Base-by-base conservation (phyloP, 2,113 vertebrate genomes). In the Rostratula benghalensis region DNA sequence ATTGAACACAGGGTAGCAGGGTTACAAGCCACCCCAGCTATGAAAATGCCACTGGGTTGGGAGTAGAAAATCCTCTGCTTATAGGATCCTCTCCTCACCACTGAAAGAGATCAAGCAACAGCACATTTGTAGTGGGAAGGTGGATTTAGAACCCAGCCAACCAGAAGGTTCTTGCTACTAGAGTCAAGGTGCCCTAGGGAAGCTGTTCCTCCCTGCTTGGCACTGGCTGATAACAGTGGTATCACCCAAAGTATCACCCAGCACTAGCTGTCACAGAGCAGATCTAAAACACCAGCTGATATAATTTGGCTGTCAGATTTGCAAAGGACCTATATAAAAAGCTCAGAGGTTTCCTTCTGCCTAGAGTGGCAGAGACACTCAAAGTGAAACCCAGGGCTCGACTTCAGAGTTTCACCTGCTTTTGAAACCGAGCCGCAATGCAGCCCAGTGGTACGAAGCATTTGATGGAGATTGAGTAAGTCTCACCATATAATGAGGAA, bases 351-450 rank as follows among this genome's bases (percentile, higher is more conserved):
- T 90, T 93, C 68, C 56, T 90, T 85, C 87, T 94, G 89, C 67
- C 83, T 88, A 37, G 28, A 89, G 92, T 3, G 10, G 28, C 39
- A 65, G 43, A 89, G 25, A 93, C 51, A 94, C 67, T 97, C 94
- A 96, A 85, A 94, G 30, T 31, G 91, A 96, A 96, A 96, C 87
- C 77, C 28, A 31, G 35, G 57, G 61, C 65, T 94, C 6, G 3
- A 61, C 77, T 94, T 87, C 37, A 89, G 92, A 92, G 94, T 94
- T 96, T 93, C 95, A 93, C 81, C 83, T 63, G 83, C 73, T 95
- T 93, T 89, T 92, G 92, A 96, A 93, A 95, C 39, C 1, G 17
- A 95, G 89, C 91, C 43, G 0, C 93, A 94, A 28, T 4, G 37
- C 0, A 3, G 73, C 77, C 77, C 31, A 1, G 65, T 5, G 33